A percentile compares a stretch with the other conserved stretches of the same genome.
phyloP scores from a whole-genome alignment of 2,113 vertebrate species.

The Thinocorus orbignyianus region DNA sequence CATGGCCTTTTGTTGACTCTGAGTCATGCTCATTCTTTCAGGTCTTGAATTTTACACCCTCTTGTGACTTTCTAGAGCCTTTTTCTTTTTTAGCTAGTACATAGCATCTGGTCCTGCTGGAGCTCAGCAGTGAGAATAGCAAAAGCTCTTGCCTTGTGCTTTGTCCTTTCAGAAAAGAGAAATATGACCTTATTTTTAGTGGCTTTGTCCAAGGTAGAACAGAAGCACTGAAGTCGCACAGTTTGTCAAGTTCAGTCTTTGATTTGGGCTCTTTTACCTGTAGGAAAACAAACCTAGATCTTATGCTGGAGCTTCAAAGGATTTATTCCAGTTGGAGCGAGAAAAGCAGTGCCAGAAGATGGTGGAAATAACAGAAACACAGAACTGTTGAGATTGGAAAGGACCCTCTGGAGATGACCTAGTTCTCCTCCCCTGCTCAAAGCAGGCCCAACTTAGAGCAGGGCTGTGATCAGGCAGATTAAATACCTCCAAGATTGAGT shows the following conservation, averaged over 20 bases:
- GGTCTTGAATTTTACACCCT: not conserved
- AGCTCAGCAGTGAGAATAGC: not conserved
- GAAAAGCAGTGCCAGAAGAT: not conserved
- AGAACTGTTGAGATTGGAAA: not conserved
- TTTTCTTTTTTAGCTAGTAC: not conserved
- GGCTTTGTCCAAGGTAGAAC: not conserved
- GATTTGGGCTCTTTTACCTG: not conserved
- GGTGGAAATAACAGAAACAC: not conserved
- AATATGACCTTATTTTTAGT: not conserved
- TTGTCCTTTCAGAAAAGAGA: not conserved
- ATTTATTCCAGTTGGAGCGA: not conserved
- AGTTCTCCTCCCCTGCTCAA: not conserved
- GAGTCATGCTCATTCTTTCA: not conserved
- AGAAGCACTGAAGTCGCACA: not conserved
- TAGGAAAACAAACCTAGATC: not conserved
- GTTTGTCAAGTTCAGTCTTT: not conserved
- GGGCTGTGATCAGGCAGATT: not conserved
- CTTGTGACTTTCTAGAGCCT: not conserved
- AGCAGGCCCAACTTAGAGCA: not conserved
- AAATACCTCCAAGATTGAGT: not conserved
- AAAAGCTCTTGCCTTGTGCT: not conserved
- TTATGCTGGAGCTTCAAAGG: not conserved
- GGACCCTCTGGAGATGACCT: not conserved
- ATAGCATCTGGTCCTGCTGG: not conserved
- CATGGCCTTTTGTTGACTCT: not conserved